Evolutionary conservation across 2,797 vertebrate species (phyloP), one percentile per base, ranked within the genome.

Genomic region (Champsocephalus gunnari): DNA sequence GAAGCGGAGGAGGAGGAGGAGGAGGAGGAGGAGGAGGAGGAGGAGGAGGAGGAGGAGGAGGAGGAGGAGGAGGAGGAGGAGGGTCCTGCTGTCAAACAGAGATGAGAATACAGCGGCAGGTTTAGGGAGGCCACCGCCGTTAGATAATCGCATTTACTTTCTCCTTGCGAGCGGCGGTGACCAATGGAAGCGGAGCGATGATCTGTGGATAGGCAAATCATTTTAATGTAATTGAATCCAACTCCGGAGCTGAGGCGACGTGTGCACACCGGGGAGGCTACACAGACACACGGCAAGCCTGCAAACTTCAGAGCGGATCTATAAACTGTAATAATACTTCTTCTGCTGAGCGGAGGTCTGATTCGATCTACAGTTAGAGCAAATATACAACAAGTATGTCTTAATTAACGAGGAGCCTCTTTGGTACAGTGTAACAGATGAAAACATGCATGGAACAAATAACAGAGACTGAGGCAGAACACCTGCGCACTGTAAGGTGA

Each of bases 1-100:
- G 28, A 28, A 28, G 28, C 3, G 28, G 28, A 28, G 28, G 72
- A 41, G 16, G 62, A n/a, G n/a, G n/a, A n/a, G n/a, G n/a, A n/a
- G n/a, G n/a, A n/a, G n/a, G n/a, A n/a, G 58, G 70, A 3, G 28
- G 28, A 28, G 28, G 48, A 51, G 43, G 79, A 49, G 57, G 56
- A 13, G 21, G 77, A 66, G 55, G 72, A 41, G 16, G 58, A 28
- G 58, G 70, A 3, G 28, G 28, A 28, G 28, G 48, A 51, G 38
- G 79, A 45, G 57, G 59, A 13, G 21, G 77, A 66, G 55, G 63
- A 59, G 38, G 71, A 72, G 61, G 73, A 79, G 77, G 72, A 78
- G 0, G 72, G 79, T 85, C 71, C 79, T 72, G 73, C 79, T 87
- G 86, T 87, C 86, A 84, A 50, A 85, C 84, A 74, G 83, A 77